Evolutionary conservation across 2,888 invertebrate genomes (phyloP).

Genomic region (Pristionchus arcanus): DNA sequence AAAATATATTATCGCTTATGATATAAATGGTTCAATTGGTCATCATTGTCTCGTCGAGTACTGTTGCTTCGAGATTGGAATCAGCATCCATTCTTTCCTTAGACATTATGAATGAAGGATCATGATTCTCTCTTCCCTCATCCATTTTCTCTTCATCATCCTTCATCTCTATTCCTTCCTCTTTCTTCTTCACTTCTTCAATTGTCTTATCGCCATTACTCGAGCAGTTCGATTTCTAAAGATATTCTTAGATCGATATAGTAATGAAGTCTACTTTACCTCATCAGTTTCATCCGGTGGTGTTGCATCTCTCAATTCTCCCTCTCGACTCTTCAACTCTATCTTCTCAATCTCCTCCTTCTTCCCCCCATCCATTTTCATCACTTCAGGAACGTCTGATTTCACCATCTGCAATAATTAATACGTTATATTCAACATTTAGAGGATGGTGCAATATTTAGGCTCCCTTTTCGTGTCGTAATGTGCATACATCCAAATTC

Average conservation of each 20-base stretch:
- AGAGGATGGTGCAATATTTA: neutral
- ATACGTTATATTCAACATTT: no score
- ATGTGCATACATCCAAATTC: no score
- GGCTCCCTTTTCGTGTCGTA: neutral
- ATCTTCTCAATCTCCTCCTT: neutral
- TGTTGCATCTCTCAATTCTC: conserved; percentile 45
- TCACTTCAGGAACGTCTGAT: neutral
- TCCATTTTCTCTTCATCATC: neutral
- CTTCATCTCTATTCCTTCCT: neutral
- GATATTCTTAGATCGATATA: neutral
- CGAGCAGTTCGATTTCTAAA: conserved; percentile 12
- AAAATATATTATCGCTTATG: neutral
- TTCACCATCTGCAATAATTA: conserved; percentile 23
- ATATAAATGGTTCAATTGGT: neutral
- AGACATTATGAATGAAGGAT: conserved; percentile 33
- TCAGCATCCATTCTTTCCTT: conserved; percentile 38
- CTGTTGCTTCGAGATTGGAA: conserved; percentile 36
- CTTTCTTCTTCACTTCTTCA: neutral
- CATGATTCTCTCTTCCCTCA: conserved; percentile 20
- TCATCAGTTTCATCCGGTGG: conserved; percentile 36
- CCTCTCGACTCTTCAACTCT: neutral
- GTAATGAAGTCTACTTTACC: neutral
- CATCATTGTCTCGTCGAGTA: neutral
- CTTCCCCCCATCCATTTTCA: neutral
- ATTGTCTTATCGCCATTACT: neutral